phyloP scores from a whole-genome alignment of 1,140 invertebrate genomes.

The Drosophila nigrodunni region DNA sequence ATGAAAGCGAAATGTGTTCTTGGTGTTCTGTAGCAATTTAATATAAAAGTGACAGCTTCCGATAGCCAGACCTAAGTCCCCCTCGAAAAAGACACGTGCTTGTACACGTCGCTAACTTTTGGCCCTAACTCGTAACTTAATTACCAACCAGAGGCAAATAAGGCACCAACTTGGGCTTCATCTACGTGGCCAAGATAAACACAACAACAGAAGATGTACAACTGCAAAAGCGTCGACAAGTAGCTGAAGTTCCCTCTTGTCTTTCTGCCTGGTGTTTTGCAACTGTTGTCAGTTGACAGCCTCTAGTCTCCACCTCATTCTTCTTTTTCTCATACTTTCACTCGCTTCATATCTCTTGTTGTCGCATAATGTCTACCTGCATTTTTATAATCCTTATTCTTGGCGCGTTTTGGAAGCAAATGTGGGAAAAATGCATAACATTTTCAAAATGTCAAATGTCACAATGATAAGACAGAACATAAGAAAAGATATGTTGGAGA shows the following conservation, averaged over 20 bases:
- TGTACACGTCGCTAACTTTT: not conserved
- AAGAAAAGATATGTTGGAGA: no score
- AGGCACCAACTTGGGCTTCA: conserved; percentile 25
- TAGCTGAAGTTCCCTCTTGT: conserved; percentile 35
- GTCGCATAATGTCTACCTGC: conserved; percentile 54
- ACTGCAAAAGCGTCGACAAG: conserved; percentile 35
- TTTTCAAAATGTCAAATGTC: conserved; percentile 70
- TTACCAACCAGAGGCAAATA: conserved; percentile 65
- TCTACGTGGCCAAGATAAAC: conserved; percentile 71
- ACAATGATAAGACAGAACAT: conserved; percentile 46
- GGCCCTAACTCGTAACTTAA: conserved; percentile 57
- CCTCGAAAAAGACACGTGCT: conserved; percentile 2
- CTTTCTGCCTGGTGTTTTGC: conserved; percentile 3
- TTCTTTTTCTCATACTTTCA: no score
- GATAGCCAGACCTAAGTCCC: conserved; percentile 23
- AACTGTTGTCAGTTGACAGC: conserved; percentile 7
- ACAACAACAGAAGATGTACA: not conserved
- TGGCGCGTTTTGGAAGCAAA: conserved; percentile 61
- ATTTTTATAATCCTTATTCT: conserved; percentile 55
- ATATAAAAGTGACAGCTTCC: conserved; percentile 70
- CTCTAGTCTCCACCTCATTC: not conserved
- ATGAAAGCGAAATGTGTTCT: conserved; percentile 49
- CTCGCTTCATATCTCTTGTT: not conserved
- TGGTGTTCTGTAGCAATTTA: conserved; percentile 48
- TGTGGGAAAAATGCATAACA: conserved; percentile 73